Conservation (phyloP, 2,888 invertebrate genomes). For the Sicus ferrugineus region DNA sequence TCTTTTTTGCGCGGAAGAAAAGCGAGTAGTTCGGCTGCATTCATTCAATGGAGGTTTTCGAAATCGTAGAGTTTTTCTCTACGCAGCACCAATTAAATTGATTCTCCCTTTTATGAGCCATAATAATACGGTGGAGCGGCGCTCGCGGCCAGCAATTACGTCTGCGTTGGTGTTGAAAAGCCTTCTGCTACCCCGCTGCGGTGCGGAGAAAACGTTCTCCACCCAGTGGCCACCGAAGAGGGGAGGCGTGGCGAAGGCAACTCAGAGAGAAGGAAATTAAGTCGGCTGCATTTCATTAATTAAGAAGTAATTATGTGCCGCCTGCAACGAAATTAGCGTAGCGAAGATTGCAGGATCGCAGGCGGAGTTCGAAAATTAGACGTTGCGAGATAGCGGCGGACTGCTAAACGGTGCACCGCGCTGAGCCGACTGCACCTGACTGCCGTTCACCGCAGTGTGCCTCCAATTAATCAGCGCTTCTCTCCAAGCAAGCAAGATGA, state of each 20-base stretch:
- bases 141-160: not conserved
- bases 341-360: conserved; percentile 1
- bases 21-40: too few relatives aligned
- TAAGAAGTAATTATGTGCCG: conserved; percentile 27
- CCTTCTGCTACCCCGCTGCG: not conserved
- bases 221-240: not conserved
- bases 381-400: not conserved
- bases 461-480: too few relatives aligned
- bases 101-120: not conserved
- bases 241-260: not conserved
- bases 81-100: conserved; percentile 4
- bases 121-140: not conserved
- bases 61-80: not conserved
- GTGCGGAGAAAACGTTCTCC: not conserved
- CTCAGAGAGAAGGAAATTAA: conserved; percentile 14
- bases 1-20: not conserved
- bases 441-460: too few relatives aligned
- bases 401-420: not conserved
- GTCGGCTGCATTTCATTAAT: conserved; percentile 24
- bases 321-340: conserved; percentile 21
- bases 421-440: too few relatives aligned
- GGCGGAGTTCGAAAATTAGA: not conserved
- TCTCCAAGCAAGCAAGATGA: too few relatives aligned
- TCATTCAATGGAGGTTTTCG: too few relatives aligned
- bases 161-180: not conserved